Evolutionary conservation across 1,140 invertebrate species (phyloP).

Genomic region (Heliconius melpomene): DNA sequence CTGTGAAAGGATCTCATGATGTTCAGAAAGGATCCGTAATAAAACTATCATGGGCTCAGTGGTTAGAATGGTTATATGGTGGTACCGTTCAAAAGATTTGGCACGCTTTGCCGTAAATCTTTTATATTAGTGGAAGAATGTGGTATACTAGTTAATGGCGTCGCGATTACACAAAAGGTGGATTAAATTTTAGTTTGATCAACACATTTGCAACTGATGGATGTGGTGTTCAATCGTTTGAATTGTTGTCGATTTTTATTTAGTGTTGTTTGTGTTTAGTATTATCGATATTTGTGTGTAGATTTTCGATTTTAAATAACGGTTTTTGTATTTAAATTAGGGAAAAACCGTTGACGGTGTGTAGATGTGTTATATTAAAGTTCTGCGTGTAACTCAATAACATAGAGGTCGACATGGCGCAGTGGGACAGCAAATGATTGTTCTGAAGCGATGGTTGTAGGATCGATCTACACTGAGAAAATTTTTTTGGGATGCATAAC

Average conservation of each 20-base stretch:
- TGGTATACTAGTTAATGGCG: conserved; percentile 41
- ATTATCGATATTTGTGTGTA: not conserved
- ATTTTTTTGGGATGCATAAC: too few relatives aligned
- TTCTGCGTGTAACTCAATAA: not conserved
- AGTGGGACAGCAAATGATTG: too few relatives aligned
- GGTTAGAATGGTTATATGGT: not conserved
- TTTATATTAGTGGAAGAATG: conserved; percentile 66
- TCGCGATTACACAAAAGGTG: conserved; percentile 19
- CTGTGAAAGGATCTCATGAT: conserved; percentile 58
- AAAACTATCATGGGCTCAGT: conserved; percentile 65
- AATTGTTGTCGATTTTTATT: not conserved
- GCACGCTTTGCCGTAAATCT: conserved; percentile 60
- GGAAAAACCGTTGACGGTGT: not conserved
- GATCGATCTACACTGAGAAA: too few relatives aligned
- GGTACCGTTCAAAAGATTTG: conserved; percentile 65
- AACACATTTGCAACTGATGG: conserved; percentile 67
- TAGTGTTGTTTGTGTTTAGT: not conserved
- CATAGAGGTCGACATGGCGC: too few relatives aligned
- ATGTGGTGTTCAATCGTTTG: conserved; percentile 32
- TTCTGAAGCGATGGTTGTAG: too few relatives aligned
- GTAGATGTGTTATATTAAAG: not conserved
- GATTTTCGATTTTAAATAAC: not conserved
- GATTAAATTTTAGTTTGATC: conserved; percentile 67
- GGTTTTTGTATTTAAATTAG: not conserved
- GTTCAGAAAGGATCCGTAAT: conserved; percentile 67